A percentile compares a stretch with the other conserved stretches of the same genome.
These are phyloP conservation scores for Sterna hirundo DNA, from an alignment of 2,113 vertebrate species.

Conservation along the genomic window DNA sequence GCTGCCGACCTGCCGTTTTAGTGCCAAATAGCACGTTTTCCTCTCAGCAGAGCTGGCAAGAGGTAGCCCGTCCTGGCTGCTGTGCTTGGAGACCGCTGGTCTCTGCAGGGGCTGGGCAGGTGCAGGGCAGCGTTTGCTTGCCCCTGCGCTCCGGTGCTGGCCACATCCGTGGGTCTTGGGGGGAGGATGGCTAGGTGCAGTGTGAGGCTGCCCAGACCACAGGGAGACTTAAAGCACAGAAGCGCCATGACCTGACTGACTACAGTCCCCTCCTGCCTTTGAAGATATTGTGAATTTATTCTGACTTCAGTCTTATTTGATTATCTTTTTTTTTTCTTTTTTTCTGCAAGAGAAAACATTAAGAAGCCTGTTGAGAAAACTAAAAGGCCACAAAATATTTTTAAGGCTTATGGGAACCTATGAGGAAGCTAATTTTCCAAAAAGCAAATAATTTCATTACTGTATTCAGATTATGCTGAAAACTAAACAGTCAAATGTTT, in stretches of 20 bases:
- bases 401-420: background rate
- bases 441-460: background rate
- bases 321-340: background rate
- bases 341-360: background rate
- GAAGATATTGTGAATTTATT: background rate
- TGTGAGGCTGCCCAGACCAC: fast-evolving
- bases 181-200: background rate
- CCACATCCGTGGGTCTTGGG: fast-evolving
- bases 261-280: fast-evolving
- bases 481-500: background rate
- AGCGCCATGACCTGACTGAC: fast-evolving
- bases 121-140: background rate
- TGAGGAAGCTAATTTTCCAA: background rate
- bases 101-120: constrained; percentile 32
- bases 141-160: no score
- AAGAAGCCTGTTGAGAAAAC: background rate
- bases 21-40: background rate
- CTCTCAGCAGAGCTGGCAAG: background rate
- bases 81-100: background rate
- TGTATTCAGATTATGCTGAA: background rate
- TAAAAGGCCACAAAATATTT: background rate
- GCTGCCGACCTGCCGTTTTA: background rate
- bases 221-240: background rate
- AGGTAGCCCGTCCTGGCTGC: background rate
- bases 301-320: background rate